Conservation (phyloP, 2,113 vertebrate genomes). For the Esox niger region DNA sequence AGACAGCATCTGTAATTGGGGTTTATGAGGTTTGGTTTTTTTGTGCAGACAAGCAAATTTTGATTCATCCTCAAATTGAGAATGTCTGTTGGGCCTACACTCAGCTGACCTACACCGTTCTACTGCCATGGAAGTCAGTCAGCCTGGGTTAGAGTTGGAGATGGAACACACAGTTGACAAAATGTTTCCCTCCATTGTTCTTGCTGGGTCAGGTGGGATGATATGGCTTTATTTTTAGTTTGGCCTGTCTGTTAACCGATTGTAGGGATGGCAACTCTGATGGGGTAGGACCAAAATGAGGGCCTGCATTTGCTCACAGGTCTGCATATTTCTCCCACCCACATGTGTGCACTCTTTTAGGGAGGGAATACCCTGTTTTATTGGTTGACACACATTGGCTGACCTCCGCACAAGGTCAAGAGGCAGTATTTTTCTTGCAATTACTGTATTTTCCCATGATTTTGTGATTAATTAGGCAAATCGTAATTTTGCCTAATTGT, state of each 20-base stretch:
- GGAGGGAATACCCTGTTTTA: too few relatives aligned
- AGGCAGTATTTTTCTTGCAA: background rate
- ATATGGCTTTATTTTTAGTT: constrained; percentile 46
- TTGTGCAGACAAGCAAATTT: constrained; percentile 60
- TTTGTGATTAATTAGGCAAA: too few relatives aligned
- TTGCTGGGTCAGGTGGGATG: constrained; percentile 46
- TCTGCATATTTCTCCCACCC: too few relatives aligned
- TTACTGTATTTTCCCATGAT: too few relatives aligned
- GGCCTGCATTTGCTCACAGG: too few relatives aligned
- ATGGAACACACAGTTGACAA: constrained; percentile 18
- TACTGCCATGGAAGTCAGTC: constrained; percentile 13
- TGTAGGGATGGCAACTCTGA: too few relatives aligned
- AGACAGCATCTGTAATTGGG: constrained; percentile 66
- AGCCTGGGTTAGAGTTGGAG: constrained; percentile 24
- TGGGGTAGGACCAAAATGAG: too few relatives aligned
- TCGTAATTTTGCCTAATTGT: too few relatives aligned
- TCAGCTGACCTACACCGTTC: constrained; percentile 27
- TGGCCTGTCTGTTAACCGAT: constrained; percentile 45
- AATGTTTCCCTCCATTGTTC: constrained; percentile 41
- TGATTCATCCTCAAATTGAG: constrained; percentile 50
- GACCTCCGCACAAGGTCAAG: background rate
- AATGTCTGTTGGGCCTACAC: constrained; percentile 43
- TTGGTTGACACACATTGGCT: background rate
- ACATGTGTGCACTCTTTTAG: too few relatives aligned
- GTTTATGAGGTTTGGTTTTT: constrained; percentile 63